A percentile compares a stretch with the other conserved stretches of the same genome.
phyloP scores from a whole-genome alignment of 1,140 invertebrate genomes.

The Platyscapa corneri region DNA sequence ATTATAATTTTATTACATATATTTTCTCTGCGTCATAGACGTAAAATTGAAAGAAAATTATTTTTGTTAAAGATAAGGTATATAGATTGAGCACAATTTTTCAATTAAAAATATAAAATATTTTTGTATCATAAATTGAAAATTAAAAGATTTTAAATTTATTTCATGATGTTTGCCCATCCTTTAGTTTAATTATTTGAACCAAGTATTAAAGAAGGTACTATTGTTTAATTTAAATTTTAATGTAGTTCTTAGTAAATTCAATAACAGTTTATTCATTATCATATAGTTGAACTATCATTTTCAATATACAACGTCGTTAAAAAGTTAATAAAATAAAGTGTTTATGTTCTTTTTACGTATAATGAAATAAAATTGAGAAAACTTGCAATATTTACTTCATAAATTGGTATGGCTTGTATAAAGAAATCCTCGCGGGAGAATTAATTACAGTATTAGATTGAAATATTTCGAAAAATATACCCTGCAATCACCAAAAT shows the following conservation, averaged over 20 bases:
- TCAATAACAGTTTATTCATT: not conserved
- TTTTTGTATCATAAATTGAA: not conserved
- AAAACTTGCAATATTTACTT: not conserved
- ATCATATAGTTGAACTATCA: not conserved
- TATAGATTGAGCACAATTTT: conserved; percentile 1
- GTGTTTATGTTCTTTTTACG: too few relatives aligned
- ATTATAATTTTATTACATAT: conserved; percentile 22
- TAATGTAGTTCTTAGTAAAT: not conserved
- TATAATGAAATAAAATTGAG: not conserved
- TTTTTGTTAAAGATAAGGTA: not conserved
- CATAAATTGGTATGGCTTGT: not conserved
- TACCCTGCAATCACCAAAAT: not conserved
- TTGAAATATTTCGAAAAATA: not conserved
- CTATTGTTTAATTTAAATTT: not conserved
- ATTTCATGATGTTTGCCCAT: not conserved
- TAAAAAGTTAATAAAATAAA: too few relatives aligned
- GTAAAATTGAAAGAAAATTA: conserved; percentile 19
- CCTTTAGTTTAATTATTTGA: not conserved
- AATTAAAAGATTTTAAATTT: not conserved
- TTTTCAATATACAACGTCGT: too few relatives aligned
- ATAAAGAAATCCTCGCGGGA: not conserved
- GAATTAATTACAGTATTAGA: not conserved
- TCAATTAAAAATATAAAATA: conserved; percentile 13
- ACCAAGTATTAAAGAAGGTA: not conserved
- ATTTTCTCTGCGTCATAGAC: not conserved